A percentile compares a stretch with the other conserved stretches of the same genome.
These are phyloP conservation scores for Halictus quadricinctus DNA, from an alignment of 2,888 invertebrate species.

Conservation along the genomic window DNA sequence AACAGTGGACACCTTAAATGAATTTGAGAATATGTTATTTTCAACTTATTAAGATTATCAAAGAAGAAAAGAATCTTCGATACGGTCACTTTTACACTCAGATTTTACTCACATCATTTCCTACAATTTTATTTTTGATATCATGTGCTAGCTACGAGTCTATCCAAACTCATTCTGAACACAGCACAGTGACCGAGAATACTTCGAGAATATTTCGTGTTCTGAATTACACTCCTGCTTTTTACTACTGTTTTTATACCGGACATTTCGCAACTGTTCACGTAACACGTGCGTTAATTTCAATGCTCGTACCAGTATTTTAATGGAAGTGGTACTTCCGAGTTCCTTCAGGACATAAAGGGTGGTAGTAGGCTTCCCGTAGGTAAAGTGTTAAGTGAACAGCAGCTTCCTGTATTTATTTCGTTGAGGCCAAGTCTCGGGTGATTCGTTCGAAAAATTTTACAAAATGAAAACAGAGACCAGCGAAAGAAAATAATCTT, in stretches of 20 bases:
- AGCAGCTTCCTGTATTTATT: not conserved
- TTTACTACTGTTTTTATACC: not conserved
- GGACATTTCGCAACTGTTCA: not conserved
- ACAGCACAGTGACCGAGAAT: not conserved
- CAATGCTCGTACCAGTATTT: not conserved
- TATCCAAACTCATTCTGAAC: not conserved
- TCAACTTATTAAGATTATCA: too few species aligned
- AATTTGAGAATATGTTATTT: too few species aligned
- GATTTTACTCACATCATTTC: not conserved
- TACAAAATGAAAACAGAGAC: not conserved
- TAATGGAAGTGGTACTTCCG: not conserved
- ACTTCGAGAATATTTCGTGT: not conserved
- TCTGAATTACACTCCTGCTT: not conserved
- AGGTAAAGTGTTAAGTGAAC: conserved; percentile 3
- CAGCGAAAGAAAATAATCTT: not conserved
- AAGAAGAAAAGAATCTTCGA: too few species aligned
- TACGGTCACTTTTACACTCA: too few species aligned
- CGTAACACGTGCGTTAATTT: not conserved
- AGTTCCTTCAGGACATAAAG: not conserved
- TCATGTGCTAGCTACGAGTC: too few species aligned
- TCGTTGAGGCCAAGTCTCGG: not conserved
- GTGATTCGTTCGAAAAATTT: not conserved
- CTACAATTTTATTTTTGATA: not conserved
- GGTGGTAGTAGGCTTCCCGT: not conserved
- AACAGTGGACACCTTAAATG: too few species aligned